Percentiles rank a stretch among this genome's conserved stretches.
These are phyloP conservation scores for Tigriopus japonicus DNA, from an alignment of 1,140 invertebrate species.

Conservation along the genomic window DNA sequence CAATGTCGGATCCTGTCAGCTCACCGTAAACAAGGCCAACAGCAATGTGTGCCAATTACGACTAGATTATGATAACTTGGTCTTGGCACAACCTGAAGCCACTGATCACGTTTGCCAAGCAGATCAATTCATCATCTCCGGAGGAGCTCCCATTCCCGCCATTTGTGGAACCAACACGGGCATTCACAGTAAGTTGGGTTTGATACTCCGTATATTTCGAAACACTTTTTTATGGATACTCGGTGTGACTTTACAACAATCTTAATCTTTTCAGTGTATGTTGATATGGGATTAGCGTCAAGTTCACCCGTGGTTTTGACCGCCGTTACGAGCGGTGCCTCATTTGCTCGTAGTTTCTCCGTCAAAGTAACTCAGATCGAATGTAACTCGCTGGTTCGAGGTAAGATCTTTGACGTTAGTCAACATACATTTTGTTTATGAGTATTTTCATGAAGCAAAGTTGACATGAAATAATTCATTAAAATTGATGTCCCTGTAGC, in stretches of 20 bases:
- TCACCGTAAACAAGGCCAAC: slow-evolving; percentile 51
- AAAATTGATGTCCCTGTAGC: no score
- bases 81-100: slow-evolving; percentile 44
- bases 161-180: slow-evolving; percentile 63
- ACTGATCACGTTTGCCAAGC: slow-evolving; percentile 55
- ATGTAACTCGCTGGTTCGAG: slow-evolving; percentile 9
- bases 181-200: slow-evolving; percentile 63
- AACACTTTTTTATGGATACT: no score
- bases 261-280: slow-evolving; percentile 14
- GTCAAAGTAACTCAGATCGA: slow-evolving; percentile 15
- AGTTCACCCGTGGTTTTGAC: slow-evolving; percentile 2
- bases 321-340: slow-evolving; percentile 5
- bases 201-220: no score
- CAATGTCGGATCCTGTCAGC: slow-evolving; percentile 55
- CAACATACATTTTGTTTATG: no score
- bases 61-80: slow-evolving; percentile 57
- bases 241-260: no score
- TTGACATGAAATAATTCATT: no score
- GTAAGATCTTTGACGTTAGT: slow-evolving; percentile 5
- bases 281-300: slow-evolving; percentile 12
- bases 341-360: slow-evolving; percentile 12
- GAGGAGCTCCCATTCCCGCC: slow-evolving; percentile 51
- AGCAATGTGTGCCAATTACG: slow-evolving; percentile 60
- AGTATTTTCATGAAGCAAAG: no score
- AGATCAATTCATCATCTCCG: slow-evolving; percentile 64